Base-by-base conservation (phyloP, 2,888 invertebrate genomes). In the Aspidapion aeneum region DNA sequence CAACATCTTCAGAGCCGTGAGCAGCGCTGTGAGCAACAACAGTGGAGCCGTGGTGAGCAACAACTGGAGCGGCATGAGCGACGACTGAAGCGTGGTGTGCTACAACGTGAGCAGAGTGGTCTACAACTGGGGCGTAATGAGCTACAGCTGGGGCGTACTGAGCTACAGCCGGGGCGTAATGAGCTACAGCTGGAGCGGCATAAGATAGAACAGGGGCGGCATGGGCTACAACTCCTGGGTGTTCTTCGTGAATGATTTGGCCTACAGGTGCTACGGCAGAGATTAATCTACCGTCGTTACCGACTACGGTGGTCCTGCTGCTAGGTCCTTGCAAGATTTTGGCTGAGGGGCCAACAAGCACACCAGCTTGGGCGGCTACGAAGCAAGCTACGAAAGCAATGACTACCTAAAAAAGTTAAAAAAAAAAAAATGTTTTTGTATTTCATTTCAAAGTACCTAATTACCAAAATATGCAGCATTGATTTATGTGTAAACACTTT, bases 271-370 rank as follows among this genome's bases (percentile, higher is more conserved):
- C 68, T n/a, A 71, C 70, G 18, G 75, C 68, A 1, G 72, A 72
- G 60, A 74, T 75, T 19, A 71, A 69, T 60, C 74, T 74, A 22
- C 75, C 75, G 58, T 75, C 74, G 20, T 73, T 72, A 21, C 75
- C 75, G n/a, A 74, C 69, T 5, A 74, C 66, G 12, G 74, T 74
- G 20, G 74, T 72, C 56, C 69, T 74, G 56, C 69, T 71, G 68
- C 75, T 74, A 19, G 75, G 75, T 60, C 75, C 75, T 70, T 75
- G 61, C 17, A 64, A 3, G 17, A 62, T 55, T 16, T 63, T 21
- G 22, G 65, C 57, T 17, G 61, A 56, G 7, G 69, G 69, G 7
- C 65, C 66, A 22, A 67, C 68, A 18, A 71, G 51, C 7, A 71
- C 18, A 20, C 72, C 66, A 52, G 73, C 73, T 50, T 71, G 69